Base-by-base conservation (phyloP, 2,113 vertebrate genomes). In the Eublepharis macularius region DNA sequence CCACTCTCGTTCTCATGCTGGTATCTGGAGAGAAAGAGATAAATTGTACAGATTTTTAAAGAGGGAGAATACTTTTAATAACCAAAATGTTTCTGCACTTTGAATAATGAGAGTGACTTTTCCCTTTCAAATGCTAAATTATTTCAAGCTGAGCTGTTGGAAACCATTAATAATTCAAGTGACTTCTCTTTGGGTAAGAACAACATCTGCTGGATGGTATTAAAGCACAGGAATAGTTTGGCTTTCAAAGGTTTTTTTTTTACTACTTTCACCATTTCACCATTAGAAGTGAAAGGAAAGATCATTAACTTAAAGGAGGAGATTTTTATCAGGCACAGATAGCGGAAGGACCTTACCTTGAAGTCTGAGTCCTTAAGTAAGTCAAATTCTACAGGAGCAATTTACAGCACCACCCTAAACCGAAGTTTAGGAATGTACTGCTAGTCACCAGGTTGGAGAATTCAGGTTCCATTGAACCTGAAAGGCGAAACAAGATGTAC, bases 91-190 rank as follows among this genome's bases (percentile, higher is more conserved):
- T 94, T 90, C 90, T 88, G 87, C 84, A 81, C 87, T 93, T 92
- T 91, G 92, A 92, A 94, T 92, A 94, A 95, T 88, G 89, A 94
- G 89, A 92, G 75, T 76, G 90, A 89, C 85, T 93, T 92, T 93
- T 91, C 83, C 80, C 93, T 95, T 95, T 95, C 94, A 95, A 94
- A 94, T 94, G 94, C 91, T 94, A 95, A 94, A 95, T 93, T 91
- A 91, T 93, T 94, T 94, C 94, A 92, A 94, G 88, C 91, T 92
- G 93, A 95, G 91, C 91, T 89, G 91, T 94, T 94, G 94, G 94
- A 94, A 92, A 91, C 90, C 88, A 94, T 93, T 94, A 94, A 94
- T 95, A 94, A 95, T 94, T 94, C 93, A 95, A 91, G 88, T 57
- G 84, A 89, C 79, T 92, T 80, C 84, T 86, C 91, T 93, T 91